These are phyloP conservation scores for Smutsia temminckii DNA, from an alignment of 2,797 vertebrate genomes.

Conservation along the genomic window DNA sequence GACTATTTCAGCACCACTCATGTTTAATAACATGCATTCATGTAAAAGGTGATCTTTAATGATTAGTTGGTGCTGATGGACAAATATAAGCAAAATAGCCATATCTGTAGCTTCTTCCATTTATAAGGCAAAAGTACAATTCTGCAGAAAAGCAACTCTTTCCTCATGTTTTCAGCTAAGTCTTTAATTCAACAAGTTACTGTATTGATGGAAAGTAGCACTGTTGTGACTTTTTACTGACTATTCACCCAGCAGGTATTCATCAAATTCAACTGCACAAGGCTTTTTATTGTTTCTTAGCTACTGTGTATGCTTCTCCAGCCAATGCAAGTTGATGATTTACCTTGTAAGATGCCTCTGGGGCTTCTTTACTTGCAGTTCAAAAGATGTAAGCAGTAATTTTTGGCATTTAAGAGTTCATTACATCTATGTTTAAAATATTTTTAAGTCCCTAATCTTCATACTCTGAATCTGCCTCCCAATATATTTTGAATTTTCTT, in stretches of 20 bases:
- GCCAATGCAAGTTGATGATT: not conserved
- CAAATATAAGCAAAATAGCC: not conserved
- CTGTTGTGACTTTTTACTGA: not conserved
- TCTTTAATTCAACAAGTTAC: slow-evolving; percentile 26
- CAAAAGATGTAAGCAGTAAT: slow-evolving; percentile 24
- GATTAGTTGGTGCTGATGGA: not conserved
- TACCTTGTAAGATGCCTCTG: not conserved
- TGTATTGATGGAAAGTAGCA: not conserved
- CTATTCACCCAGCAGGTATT: not conserved
- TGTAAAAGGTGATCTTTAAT: not conserved
- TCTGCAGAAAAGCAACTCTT: not conserved
- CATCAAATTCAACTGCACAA: not conserved
- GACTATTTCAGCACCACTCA: not conserved
- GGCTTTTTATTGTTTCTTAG: not conserved
- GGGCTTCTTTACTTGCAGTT: slow-evolving; percentile 9
- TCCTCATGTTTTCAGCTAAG: not conserved
- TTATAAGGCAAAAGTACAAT: not conserved
- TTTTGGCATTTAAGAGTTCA: slow-evolving; percentile 17
- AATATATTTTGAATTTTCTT: slow-evolving; percentile 41
- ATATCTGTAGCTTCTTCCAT: not conserved
- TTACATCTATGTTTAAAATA: slow-evolving; percentile 34
- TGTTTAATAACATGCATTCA: not conserved
- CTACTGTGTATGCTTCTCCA: not conserved
- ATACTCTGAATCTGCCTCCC: slow-evolving; percentile 13
- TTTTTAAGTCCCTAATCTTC: slow-evolving; percentile 44